These are phyloP conservation scores for Cotesia glomerata DNA, from an alignment of 1,140 invertebrate species.

Conservation along the genomic window DNA sequence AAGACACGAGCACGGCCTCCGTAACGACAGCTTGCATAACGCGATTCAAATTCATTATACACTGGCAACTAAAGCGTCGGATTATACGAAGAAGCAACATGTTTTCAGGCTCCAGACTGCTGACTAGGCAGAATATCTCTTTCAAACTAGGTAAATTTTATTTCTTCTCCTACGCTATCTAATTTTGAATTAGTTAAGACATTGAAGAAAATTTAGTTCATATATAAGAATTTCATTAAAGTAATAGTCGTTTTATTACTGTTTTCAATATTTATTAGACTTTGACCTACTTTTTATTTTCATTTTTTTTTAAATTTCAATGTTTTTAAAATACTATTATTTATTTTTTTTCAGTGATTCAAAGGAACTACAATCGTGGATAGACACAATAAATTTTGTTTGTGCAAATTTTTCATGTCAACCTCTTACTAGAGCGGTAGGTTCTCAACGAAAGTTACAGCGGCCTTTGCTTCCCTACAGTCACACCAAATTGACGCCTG, in stretches of 20 bases:
- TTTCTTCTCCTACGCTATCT: constrained; percentile 5
- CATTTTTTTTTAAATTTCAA: too few species aligned
- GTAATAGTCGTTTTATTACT: too few species aligned
- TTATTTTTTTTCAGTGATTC: constrained; percentile 74
- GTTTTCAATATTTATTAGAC: too few species aligned
- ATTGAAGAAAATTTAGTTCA: too few species aligned
- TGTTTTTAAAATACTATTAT: neutral
- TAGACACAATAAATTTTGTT: constrained; percentile 98
- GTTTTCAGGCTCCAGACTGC: constrained; percentile 95
- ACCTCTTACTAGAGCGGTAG: constrained; percentile 88
- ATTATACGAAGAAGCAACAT: constrained; percentile 97
- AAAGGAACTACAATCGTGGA: constrained; percentile 95
- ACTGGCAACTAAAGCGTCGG: constrained; percentile 90
- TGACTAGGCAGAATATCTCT: constrained; percentile 95
- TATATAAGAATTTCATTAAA: too few species aligned
- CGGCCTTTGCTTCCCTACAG: constrained; percentile 89
- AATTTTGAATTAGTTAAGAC: neutral
- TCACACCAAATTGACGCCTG: constrained; percentile 87
- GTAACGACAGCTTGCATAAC: constrained; percentile 76
- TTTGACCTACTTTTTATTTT: too few species aligned
- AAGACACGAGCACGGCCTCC: constrained; percentile 93
- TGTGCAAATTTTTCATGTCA: constrained; percentile 94
- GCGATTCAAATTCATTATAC: constrained; percentile 93
- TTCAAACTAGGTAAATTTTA: constrained; percentile 85
- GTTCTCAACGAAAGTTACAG: constrained; percentile 93